A percentile compares a stretch with the other conserved stretches of the same genome.
These are phyloP conservation scores for Bufotes viridis DNA, from an alignment of 2,797 vertebrate genomes.

Conservation along the genomic window DNA sequence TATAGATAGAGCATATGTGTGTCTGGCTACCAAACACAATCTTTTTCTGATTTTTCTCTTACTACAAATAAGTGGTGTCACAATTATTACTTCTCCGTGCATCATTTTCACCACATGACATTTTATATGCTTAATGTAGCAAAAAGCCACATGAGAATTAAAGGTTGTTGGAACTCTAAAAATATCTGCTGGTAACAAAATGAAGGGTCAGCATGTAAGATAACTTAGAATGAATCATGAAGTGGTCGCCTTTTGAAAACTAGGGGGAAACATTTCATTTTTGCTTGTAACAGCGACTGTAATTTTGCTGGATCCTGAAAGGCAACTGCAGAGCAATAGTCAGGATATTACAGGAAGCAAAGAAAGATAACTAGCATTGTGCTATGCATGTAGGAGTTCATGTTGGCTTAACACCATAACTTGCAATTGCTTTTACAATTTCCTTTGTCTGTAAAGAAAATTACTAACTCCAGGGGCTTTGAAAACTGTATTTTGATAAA, in stretches of 20 bases:
- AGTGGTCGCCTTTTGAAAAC: slow-evolving; percentile 35
- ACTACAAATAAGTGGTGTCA: not conserved
- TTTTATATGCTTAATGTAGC: slow-evolving; percentile 11
- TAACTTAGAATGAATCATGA: slow-evolving; percentile 3
- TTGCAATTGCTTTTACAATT: slow-evolving; percentile 62
- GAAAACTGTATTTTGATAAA: slow-evolving; percentile 60
- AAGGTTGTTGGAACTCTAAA: slow-evolving; percentile 16
- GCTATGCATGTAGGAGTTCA: slow-evolving; percentile 49
- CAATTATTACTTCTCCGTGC: not conserved
- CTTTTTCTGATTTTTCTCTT: not conserved
- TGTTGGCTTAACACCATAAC: slow-evolving; percentile 59
- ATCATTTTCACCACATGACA: not conserved
- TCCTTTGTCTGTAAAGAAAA: slow-evolving; percentile 59
- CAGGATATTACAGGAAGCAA: slow-evolving; percentile 49
- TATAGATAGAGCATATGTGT: not conserved
- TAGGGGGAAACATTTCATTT: slow-evolving; percentile 51
- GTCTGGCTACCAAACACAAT: not conserved
- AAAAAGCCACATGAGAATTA: not conserved
- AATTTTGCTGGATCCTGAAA: slow-evolving; percentile 45
- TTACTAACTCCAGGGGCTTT: slow-evolving; percentile 61
- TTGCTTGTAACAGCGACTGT: slow-evolving; percentile 47
- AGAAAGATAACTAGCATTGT: slow-evolving; percentile 54
- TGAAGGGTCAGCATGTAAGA: slow-evolving; percentile 22
- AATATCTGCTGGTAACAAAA: slow-evolving; percentile 27
- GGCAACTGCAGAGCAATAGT: slow-evolving; percentile 44